Evolutionary conservation across 2,888 invertebrate genomes (phyloP), one percentile per base, ranked within the genome.

Genomic region (Drosophila suboccidentalis): DNA sequence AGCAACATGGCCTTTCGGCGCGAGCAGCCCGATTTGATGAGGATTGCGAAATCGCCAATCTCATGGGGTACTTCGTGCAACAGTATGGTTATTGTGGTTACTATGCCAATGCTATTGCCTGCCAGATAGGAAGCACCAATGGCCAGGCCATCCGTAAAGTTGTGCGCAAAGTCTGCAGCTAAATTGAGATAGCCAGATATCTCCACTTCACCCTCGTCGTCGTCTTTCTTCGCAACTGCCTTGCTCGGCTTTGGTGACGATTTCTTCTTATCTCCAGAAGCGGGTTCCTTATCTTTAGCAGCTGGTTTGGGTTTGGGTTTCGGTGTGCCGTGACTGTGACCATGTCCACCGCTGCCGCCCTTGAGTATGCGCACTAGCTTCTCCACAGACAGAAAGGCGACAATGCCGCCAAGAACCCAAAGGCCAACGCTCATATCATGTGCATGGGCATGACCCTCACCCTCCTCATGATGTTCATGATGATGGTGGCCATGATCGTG

Each of bases 41-140:
- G 95, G 92, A 99, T 99, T 13, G 99, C 99, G 94, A 98, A 99
- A 93, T 99, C 99, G 41, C 99, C 99, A 91, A 99, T 99, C 94
- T 99, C 99, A 94, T 99, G 99, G 38, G 99, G 99, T 74, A 99
- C 97, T 94, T 99, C 99, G 93, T 99, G 99, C 49, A 99, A 93
- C 58, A 99, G 94, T 90, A 99, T 99, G 2, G 99, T 99, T 39
- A 98, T 93, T 29, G 99, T 99, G 15, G 99, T 99, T 13, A 99
- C 94, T 60, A 96, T 94, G 32, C 98, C 98, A 88, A 97, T 94
- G 82, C 94, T 96, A 85, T 96, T 95, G 11, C 99, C 98, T 67
- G 98, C 98, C 88, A 99, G 95, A 92, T 96, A 99, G 1, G 99
- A 99, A 1, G 99, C 99, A 54, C 99, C 99, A 91, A 99, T 99